Evolutionary conservation across 1,140 invertebrate genomes (phyloP).

Genomic region (Diorhabda elongata): DNA sequence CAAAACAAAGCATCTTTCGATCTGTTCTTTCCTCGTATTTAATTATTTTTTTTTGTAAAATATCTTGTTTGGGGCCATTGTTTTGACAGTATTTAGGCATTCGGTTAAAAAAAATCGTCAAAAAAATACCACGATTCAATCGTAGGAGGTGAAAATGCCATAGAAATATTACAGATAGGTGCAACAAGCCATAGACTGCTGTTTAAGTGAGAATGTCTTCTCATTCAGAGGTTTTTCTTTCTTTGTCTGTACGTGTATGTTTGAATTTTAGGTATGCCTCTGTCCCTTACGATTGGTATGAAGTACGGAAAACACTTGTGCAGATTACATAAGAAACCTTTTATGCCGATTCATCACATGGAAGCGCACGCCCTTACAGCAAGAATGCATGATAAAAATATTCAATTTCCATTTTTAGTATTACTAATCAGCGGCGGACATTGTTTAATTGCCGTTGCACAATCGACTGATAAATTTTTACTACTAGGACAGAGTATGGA

Average conservation of each 20-base stretch:
- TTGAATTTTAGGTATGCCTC: conserved; percentile 56
- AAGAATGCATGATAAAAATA: conserved; percentile 59
- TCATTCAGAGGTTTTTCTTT: too few species aligned
- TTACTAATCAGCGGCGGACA: conserved; percentile 91
- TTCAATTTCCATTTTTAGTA: conserved; percentile 87
- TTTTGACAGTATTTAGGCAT: too few species aligned
- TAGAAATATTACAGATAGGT: too few species aligned
- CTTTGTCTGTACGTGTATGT: background rate
- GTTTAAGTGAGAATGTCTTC: too few species aligned
- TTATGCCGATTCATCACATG: conserved; percentile 98
- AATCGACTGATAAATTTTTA: conserved; percentile 71
- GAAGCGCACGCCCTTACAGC: conserved; percentile 93
- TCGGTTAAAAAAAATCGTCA: too few species aligned
- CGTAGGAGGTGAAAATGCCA: too few species aligned
- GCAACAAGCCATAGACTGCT: too few species aligned
- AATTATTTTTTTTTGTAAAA: too few species aligned
- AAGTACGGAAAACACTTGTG: conserved; percentile 80
- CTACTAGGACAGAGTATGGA: conserved; percentile 76
- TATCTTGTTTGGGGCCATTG: too few species aligned
- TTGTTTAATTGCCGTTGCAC: conserved; percentile 75
- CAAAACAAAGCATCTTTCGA: too few species aligned
- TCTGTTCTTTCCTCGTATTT: too few species aligned
- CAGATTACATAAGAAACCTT: conserved; percentile 66
- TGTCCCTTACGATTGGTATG: conserved; percentile 77
- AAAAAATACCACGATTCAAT: too few species aligned